Conservation (phyloP, 2,797 vertebrate species). For the Prionace glauca region DNA sequence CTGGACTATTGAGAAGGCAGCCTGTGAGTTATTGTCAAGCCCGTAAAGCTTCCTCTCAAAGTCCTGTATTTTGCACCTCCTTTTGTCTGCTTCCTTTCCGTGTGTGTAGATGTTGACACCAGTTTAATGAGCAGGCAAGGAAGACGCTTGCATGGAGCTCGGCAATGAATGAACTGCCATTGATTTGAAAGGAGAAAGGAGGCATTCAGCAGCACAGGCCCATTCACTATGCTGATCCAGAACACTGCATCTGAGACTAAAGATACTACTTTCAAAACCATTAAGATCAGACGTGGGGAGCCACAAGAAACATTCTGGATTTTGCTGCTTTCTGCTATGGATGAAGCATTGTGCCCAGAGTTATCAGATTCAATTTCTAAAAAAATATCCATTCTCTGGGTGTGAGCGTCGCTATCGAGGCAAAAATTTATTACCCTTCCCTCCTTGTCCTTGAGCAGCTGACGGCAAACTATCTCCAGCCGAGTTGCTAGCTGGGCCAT, state of each 20-base stretch:
- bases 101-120: not conserved
- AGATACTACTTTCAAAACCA: not conserved
- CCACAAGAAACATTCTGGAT: not conserved
- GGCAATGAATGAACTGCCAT: not conserved
- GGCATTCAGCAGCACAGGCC: not conserved
- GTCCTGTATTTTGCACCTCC: not conserved
- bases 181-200: conserved; percentile 12
- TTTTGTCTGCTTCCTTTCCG: not conserved
- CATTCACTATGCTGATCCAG: not conserved
- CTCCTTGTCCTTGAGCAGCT: not conserved
- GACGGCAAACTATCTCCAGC: not conserved
- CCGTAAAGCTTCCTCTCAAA: not conserved
- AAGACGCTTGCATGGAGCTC: not conserved
- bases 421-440: not conserved
- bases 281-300: too few species aligned
- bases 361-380: not conserved
- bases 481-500: not conserved
- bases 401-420: not conserved
- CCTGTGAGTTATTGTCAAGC: not conserved
- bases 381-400: not conserved
- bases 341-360: not conserved
- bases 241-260: not conserved
- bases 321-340: not conserved
- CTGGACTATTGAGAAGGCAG: not conserved
- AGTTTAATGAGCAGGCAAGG: conserved; percentile 25